Evolutionary conservation across 2,113 vertebrate genomes (phyloP), one percentile per base, ranked within the genome.

Genomic region (Oceanodroma tethys): DNA sequence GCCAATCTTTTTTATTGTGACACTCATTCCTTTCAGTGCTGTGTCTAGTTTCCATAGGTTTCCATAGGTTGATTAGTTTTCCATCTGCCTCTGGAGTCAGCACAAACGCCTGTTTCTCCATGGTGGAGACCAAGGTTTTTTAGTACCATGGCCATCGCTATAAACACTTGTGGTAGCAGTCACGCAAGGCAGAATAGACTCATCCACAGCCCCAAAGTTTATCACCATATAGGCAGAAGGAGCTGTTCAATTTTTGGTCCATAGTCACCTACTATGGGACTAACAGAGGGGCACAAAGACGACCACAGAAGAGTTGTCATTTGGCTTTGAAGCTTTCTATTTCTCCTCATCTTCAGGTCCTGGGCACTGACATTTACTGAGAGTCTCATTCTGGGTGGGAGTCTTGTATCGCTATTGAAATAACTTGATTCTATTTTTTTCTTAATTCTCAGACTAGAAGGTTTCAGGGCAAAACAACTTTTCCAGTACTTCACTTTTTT

Each of bases 401-500:
- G 8, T 19, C 48, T n/a, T 73, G 17, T 50, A 9, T 38, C 23
- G 4, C 26, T 87, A 1, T 23, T 53, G 45, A 68, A 93, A 62
- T 25, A 75, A 76, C 2, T 40, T 62, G 27, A 58, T 79, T 40
- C 2, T 67, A 79, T 78, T 81, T 55, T 27, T 42, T 93, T 73
- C 70, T 53, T 87, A 48, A 30, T 91, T 79, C 42, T 81, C 38
- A 42, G 36, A 62, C 1, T 6, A 43, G n/a, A 66, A 75, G 21
- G 66, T 95, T 85, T 72, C 53, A 65, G 62, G 48, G 17, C 56
- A 82, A 89, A 95, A 32, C 40, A 85, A 65, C 30, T 81, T 79
- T 65, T 89, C 34, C 22, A 81, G 20, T 43, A 32, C 26, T 93
- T 92, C 25, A 36, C 1, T 60, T 42, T 67, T 85, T 81, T 7